Base-by-base conservation (phyloP, 1,140 invertebrate genomes). In the Drosophila arawakana region DNA sequence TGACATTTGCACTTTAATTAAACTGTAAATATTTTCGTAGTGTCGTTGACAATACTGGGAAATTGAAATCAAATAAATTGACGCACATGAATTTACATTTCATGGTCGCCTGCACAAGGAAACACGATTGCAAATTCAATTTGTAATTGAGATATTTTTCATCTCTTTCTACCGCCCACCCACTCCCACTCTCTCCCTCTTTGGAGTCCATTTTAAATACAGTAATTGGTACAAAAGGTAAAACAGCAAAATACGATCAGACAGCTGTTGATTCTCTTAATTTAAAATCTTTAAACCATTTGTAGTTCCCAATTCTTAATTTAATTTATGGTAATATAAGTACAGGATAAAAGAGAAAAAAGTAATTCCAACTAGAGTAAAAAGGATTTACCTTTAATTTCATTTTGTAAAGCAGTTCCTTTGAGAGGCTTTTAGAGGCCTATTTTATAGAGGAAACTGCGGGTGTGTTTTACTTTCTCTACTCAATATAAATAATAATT, bases 1-100 rank as follows among this genome's bases (percentile, higher is more conserved):
- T 50, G 72, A 60, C 79, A 85, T 80, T 73, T 86, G 72, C 71
- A 69, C 83, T 88, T 86, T 86, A 86, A 86, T 86, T 86, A 88
- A 86, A 88, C 88, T 85, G 79, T 73, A 85, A 88, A 88, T 88
- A 86, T 88, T 85, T 86, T 68, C 68, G 9, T 39, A 66, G 61
- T 52, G 37, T 72, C 69, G 41, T 46, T 61, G 65, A 21, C 58
- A 60, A 44, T 52, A 57, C 44, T 34, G 47, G 49, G 57, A 73
- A 73, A 73, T 73, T 77, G 59, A 69, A 74, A 74, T 77, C 65
- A 74, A 63, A 59, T 74, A 73, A 63, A 77, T 66, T 61, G 46
- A 39, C 71, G 41, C 34, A 69, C 49, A 73, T 69, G 57, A 61
- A 73, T 61, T 73, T 67, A 58, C 70, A 73, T 77, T 77, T 73